phyloP scores from a whole-genome alignment of 2,888 invertebrate genomes.

The Heliconius ethilla region DNA sequence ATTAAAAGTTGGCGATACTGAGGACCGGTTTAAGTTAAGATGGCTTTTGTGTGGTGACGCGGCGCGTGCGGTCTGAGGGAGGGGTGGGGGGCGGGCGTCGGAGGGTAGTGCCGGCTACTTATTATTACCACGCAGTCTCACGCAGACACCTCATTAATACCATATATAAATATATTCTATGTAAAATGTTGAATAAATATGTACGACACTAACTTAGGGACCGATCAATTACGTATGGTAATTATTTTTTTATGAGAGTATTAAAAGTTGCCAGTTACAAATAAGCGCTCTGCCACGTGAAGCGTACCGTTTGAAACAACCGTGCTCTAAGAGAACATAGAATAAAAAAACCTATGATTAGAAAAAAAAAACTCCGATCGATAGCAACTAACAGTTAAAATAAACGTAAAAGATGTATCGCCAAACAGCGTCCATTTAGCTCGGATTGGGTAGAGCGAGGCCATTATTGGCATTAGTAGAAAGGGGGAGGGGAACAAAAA shows the following conservation, averaged over 20 bases:
- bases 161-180: constrained; percentile 11
- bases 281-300: background rate
- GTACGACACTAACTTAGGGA: constrained; percentile 22
- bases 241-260: constrained; percentile 12
- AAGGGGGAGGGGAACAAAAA: constrained; percentile 56
- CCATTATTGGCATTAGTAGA: constrained; percentile 63
- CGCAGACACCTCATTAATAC: constrained; percentile 62
- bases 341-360: constrained; percentile 22
- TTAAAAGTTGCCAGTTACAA: background rate
- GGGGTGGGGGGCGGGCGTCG: constrained; percentile 51
- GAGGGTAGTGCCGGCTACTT: constrained; percentile 66
- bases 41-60: constrained; percentile 56
- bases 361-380: constrained; percentile 30
- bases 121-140: constrained; percentile 64
- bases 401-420: constrained; percentile 44
- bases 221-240: constrained; percentile 28
- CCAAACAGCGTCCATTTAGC: constrained; percentile 46
- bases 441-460: constrained; percentile 55
- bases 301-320: background rate
- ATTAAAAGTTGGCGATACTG: constrained; percentile 52
- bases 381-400: constrained; percentile 35
- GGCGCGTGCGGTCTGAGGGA: constrained; percentile 57
- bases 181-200: constrained; percentile 9
- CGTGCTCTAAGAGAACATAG: background rate
- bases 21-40: constrained; percentile 52